Base-by-base conservation (phyloP, 2,113 vertebrate species). In the Petrocephalus zakoni region DNA sequence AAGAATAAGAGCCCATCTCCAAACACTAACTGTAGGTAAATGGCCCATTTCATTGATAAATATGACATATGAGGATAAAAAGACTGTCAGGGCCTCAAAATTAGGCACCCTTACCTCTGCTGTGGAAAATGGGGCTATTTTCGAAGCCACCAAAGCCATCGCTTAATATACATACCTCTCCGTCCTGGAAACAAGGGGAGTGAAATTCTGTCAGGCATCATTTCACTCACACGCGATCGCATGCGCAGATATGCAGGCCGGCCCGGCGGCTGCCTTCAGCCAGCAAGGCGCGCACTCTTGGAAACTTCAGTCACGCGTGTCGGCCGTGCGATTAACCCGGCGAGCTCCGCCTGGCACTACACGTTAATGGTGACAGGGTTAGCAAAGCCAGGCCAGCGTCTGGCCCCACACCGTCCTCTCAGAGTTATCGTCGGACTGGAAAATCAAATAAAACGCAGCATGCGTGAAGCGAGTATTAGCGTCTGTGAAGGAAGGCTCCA, bases 181-280 rank as follows among this genome's bases (percentile, higher is more conserved):
- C 97, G 88, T 97, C 96, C 97, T 97, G 94, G 91, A 97, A 97
- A 95, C 90, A 92, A 94, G 95, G 95, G 88, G 92, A 93, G 90
- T 46, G 19, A 86, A 87, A 88, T 87, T 22, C 85, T 88, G 72
- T 88, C 84, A 90, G 61, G 53, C n/a, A 53, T 42, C 8, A 55
- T 85, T 85, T 19, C 51, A 29, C 51, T 55, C 15, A 15, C n/a
- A 47, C 19, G 15, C 19, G 17, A 22, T 46, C 37, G 37, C 21
- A 83, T 83, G 37, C 34, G 6, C 72, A 78, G 29, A 42, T 13
- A 29, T 9, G 15, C 72, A 42, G 72, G 15, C 17, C 17, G 6
- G 34, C 34, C 13, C 34, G 37, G 34, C 15, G 29, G 34, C 72
- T 4, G 15, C 34, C 72, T 78, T 78, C 34, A 19, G 72, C 72